A percentile compares a stretch with the other conserved stretches of the same genome.
phyloP scores from a whole-genome alignment of 2,113 vertebrate species.

The Accipiter cooperii region DNA sequence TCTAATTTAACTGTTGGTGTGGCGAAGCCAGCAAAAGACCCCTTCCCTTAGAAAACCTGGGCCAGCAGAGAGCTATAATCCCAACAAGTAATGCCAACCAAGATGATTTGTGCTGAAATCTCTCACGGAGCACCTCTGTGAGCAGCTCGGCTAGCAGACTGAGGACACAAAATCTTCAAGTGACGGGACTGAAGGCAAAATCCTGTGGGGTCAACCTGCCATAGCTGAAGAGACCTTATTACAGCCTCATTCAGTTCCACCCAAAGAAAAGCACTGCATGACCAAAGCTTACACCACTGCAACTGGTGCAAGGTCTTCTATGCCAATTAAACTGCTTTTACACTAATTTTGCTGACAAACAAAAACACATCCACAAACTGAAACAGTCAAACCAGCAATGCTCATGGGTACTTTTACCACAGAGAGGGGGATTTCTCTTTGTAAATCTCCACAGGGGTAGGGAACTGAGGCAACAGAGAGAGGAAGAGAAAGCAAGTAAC shows the following conservation, averaged over 20 bases:
- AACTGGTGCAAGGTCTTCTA: not conserved
- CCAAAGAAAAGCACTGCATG: not conserved
- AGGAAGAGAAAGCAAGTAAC: not conserved
- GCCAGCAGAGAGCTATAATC: not conserved
- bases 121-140: not conserved
- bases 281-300: not conserved
- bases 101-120: not conserved
- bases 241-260: not conserved
- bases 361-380: not conserved
- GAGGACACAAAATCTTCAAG: not conserved
- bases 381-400: not conserved
- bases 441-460: not conserved
- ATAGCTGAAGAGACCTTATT: not conserved
- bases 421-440: not conserved
- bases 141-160: not conserved
- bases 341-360: not conserved
- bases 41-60: not conserved
- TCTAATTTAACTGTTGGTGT: not conserved
- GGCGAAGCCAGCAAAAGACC: not conserved
- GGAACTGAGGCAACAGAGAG: not conserved
- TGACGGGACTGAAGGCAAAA: not conserved
- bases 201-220: not conserved
- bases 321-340: not conserved
- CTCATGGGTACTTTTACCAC: not conserved
- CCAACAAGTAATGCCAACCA: not conserved